phyloP scores from a whole-genome alignment of 2,797 vertebrate genomes.

The Chelon auratus region DNA sequence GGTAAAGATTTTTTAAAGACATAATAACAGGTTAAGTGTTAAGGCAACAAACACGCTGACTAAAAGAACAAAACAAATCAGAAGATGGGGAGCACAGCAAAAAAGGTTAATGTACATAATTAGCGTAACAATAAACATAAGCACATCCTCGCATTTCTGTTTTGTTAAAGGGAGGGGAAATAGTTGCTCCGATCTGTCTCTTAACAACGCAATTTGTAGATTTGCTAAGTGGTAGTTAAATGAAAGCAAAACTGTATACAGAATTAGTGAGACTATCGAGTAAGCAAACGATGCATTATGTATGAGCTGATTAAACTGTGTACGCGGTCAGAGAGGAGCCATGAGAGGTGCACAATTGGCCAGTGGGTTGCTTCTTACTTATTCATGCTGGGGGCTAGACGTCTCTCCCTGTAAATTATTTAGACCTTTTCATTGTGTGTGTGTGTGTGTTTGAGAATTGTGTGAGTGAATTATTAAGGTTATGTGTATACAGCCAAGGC shows the following conservation, averaged over 20 bases:
- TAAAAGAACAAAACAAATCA: conserved; percentile 15
- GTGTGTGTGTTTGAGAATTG: conserved; percentile 44
- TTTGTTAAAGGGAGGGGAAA: conserved; percentile 9
- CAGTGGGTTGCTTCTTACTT: conserved; percentile 69
- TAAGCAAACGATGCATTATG: conserved; percentile 77
- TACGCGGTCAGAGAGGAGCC: conserved; percentile 48
- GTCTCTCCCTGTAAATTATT: conserved; percentile 78
- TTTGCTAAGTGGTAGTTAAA: conserved; percentile 55
- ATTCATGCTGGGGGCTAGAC: conserved; percentile 77
- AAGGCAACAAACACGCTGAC: background rate
- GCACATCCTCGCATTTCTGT: conserved; percentile 11
- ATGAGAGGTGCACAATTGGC: conserved; percentile 54
- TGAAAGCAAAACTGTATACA: conserved; percentile 70
- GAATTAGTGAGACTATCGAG: conserved; percentile 74
- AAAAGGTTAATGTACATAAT: conserved; percentile 30
- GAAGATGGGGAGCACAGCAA: background rate
- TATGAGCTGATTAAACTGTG: conserved; percentile 78
- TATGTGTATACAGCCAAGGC: conserved; percentile 73
- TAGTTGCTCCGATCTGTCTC: conserved; percentile 23
- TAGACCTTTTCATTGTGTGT: conserved; percentile 59
- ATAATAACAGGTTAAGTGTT: background rate
- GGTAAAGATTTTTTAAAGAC: conserved; percentile 22
- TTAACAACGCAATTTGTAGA: conserved; percentile 43
- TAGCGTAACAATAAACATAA: conserved; percentile 26
- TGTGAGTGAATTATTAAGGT: conserved; percentile 78